phyloP scores from a whole-genome alignment of 2,888 invertebrate genomes.

The Limenitis camilla region DNA sequence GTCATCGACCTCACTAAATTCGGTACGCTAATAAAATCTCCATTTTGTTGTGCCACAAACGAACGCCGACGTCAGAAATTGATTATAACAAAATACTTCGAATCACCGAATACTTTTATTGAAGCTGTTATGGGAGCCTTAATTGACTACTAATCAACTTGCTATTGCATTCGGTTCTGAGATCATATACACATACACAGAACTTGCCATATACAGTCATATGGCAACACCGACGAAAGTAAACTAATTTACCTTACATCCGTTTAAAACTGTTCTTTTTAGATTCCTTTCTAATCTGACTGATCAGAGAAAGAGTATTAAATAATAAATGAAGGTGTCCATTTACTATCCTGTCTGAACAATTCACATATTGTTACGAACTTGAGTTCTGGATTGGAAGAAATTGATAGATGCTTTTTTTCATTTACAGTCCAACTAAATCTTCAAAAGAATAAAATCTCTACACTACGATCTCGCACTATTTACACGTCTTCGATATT shows the following conservation, averaged over 20 bases:
- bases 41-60: constrained; percentile 62
- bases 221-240: not conserved
- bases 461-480: too few species aligned
- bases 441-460: too few species aligned
- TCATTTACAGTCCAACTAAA: too few species aligned
- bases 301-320: too few species aligned
- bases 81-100: constrained; percentile 72
- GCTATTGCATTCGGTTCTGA: constrained; percentile 15
- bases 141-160: constrained; percentile 54
- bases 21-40: constrained; percentile 69
- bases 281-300: too few species aligned
- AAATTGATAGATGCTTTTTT: too few species aligned
- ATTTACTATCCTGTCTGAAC: too few species aligned
- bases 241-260: not conserved
- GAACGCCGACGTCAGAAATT: constrained; percentile 68
- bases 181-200: not conserved
- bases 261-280: not conserved
- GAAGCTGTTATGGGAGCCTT: constrained; percentile 64
- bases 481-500: too few species aligned
- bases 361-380: too few species aligned
- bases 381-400: too few species aligned
- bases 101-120: constrained; percentile 70
- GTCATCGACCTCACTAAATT: constrained; percentile 62
- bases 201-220: not conserved
- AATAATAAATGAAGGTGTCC: too few species aligned